These are phyloP conservation scores for Porites divaricata DNA, from an alignment of 92 coral and sea anemone species.

Conservation along the genomic window DNA sequence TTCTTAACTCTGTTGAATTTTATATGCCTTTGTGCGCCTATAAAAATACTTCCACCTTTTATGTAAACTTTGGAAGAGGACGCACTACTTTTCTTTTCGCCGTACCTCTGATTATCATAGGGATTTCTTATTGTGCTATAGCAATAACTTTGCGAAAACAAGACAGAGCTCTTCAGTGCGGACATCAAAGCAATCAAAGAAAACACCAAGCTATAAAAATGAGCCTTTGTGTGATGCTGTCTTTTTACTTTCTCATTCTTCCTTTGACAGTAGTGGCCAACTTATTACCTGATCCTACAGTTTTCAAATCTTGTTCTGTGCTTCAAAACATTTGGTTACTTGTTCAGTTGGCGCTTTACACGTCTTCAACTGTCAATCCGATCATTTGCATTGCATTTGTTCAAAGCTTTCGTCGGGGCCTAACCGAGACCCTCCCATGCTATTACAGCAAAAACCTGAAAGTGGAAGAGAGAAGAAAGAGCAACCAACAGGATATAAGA, in stretches of 20 bases:
- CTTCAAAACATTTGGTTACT: not conserved
- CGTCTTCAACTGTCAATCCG: conserved; percentile 56
- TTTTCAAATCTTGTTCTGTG: not conserved
- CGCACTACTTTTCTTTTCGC: not conserved
- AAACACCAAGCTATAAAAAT: conserved; percentile 45
- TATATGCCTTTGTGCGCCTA: not conserved
- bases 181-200: conserved; percentile 2
- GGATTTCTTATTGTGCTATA: conserved; percentile 41
- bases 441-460: not conserved
- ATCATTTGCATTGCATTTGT: conserved; percentile 54
- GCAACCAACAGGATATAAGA: not conserved
- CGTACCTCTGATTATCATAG: not conserved
- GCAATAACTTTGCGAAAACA: conserved; percentile 16
- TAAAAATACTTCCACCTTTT: not conserved
- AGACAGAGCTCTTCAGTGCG: not conserved
- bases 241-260: not conserved
- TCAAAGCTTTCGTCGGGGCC: conserved; percentile 40
- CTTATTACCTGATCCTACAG: not conserved
- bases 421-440: not conserved
- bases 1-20: not conserved
- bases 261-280: conserved; percentile 11
- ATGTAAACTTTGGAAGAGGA: not conserved
- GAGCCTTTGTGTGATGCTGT: conserved; percentile 1
- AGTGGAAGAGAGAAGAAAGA: not conserved
- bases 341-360: conserved; percentile 26